These are phyloP conservation scores for Hexactinellida sp. DNA, from an alignment of 37 sponge, comb jelly and placozoan species.

Conservation along the genomic window DNA sequence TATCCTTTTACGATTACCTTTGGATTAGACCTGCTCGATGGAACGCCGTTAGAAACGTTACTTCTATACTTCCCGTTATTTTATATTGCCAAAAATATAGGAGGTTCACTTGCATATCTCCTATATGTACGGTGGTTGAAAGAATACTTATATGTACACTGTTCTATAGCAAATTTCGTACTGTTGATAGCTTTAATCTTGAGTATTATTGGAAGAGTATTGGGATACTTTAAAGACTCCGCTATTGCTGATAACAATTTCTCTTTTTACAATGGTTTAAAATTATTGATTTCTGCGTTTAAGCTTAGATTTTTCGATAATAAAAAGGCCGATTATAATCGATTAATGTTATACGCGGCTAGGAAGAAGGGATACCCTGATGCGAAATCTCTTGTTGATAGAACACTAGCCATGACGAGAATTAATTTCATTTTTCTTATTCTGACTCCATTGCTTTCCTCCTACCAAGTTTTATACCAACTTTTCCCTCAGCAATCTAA, in stretches of 20 bases:
- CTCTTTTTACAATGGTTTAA: neutral
- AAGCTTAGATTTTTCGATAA: neutral
- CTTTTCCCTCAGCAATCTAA: neutral
- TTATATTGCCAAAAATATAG: neutral
- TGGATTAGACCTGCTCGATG: neutral
- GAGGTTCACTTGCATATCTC: neutral
- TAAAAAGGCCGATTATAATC: neutral
- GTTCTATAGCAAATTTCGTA: neutral
- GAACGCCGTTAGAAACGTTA: neutral
- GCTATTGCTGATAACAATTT: neutral
- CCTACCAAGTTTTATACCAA: neutral
- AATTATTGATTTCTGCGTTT: neutral
- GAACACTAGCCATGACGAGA: neutral
- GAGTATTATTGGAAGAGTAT: neutral
- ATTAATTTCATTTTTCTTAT: neutral
- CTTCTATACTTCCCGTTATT: neutral
- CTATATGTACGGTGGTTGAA: neutral
- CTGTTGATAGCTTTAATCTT: neutral
- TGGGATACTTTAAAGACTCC: constrained; percentile 1
- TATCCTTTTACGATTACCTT: neutral
- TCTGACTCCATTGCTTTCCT: neutral
- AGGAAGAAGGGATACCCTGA: neutral
- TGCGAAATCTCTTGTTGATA: neutral
- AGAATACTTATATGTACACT: neutral
- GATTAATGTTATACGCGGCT: neutral